Percentiles rank a stretch among this genome's conserved stretches.
phyloP scores from a whole-genome alignment of 1,140 invertebrate species.

The Diuraphis noxia region DNA sequence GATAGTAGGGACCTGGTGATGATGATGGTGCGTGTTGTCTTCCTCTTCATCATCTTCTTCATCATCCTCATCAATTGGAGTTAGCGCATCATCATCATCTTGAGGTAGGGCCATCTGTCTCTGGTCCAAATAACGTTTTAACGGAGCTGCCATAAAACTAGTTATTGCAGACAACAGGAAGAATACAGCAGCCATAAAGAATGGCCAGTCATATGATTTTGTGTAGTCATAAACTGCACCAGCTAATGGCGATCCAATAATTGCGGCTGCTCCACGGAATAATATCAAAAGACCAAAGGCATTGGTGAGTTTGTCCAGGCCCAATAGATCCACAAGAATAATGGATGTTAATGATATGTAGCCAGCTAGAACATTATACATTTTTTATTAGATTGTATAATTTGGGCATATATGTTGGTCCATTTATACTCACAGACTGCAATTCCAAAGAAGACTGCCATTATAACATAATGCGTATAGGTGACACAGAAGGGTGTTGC shows the following conservation, averaged over 20 bases:
- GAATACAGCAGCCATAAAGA: constrained; percentile 87
- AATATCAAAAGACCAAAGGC: constrained; percentile 94
- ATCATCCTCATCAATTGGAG: constrained; percentile 78
- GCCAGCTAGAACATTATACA: constrained; percentile 72
- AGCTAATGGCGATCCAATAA: constrained; percentile 79
- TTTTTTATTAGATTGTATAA: background rate
- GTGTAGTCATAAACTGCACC: constrained; percentile 89
- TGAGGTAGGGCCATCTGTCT: constrained; percentile 62
- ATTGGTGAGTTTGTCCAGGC: constrained; percentile 93
- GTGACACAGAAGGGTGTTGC: constrained; percentile 80
- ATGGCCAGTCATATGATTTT: constrained; percentile 81
- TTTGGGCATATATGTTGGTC: background rate
- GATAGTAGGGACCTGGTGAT: constrained; percentile 65
- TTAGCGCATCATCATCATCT: constrained; percentile 69
- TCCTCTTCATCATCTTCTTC: constrained; percentile 71
- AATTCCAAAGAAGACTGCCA: constrained; percentile 91
- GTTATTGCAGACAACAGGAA: constrained; percentile 83
- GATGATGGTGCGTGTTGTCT: constrained; percentile 66
- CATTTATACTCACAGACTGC: constrained; percentile 82
- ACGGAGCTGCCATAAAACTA: constrained; percentile 79
- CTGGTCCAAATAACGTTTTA: constrained; percentile 64
- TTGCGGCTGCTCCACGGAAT: constrained; percentile 89
- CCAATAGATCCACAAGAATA: constrained; percentile 93
- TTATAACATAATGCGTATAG: constrained; percentile 76
- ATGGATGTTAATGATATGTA: constrained; percentile 98